Base-by-base conservation (phyloP, 2,797 vertebrate genomes). In the Hoplostethus mediterraneus region DNA sequence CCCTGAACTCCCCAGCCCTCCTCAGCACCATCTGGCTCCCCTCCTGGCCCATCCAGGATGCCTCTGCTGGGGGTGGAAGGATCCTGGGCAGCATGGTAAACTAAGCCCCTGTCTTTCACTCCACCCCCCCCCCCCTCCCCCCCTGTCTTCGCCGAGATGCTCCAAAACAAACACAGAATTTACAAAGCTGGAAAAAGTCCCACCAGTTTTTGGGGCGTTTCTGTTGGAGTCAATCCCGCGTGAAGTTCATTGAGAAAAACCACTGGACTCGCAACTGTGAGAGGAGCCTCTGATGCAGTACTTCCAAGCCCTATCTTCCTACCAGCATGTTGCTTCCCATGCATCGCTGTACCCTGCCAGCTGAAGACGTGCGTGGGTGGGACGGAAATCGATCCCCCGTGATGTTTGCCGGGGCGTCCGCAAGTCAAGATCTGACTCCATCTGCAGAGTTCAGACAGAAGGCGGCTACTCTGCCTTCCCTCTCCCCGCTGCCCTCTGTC, bases 1-100 rank as follows among this genome's bases (percentile, higher is more conserved):
- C 89, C 83, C 88, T 83, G 65, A 85, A 81, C 86, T 88, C 91
- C 78, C 82, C 73, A 87, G 81, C 70, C 83, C 76, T 71, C 80
- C 84, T 86, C 76, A 0, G 76, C 89, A 89, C 94, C 94, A 95
- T 94, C 94, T 95, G 94, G 90, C 87, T 89, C 77, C 75, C 91
- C 91, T 90, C 83, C 82, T 90, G 92, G 86, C 80, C 84, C 85
- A 70, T 87, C 81, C 83, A 79, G 68, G 85, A 93, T 90, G 82
- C 80, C 77, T 79, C 71, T 84, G 85, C 77, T 89, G 81, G 79
- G 74, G 82, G 82, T 66, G 85, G 17, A 64, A 75, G 72, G 58
- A 59, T 77, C 80, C 70, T 54, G 47, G 51, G 58, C 77, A 51
- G 64, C 73, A 45, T 74, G 74, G 67, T 81, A 79, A 83, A 77